Percentiles rank a stretch among this genome's conserved stretches.
Evolutionary conservation across 2,888 invertebrate species (phyloP).

Genomic region (Macrostomum cliftonense): DNA sequence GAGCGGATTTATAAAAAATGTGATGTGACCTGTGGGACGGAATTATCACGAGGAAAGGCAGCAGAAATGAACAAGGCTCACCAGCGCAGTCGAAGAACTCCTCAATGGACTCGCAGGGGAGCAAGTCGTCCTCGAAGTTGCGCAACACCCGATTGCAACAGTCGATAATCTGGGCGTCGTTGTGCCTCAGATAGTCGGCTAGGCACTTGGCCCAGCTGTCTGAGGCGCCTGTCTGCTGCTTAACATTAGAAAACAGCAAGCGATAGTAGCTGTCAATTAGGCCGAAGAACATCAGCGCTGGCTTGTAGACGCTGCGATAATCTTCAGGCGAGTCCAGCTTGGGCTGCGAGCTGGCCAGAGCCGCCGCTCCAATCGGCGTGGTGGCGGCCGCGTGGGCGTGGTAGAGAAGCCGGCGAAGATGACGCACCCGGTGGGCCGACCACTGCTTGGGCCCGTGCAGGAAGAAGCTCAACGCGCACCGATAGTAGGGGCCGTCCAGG

Average conservation of each 20-base stretch:
- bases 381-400: slow-evolving; percentile 56
- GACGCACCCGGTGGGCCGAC: slow-evolving; percentile 47
- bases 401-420: slow-evolving; percentile 56
- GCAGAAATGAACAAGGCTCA: slow-evolving; percentile 31
- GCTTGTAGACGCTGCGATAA: slow-evolving; percentile 63
- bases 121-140: slow-evolving; percentile 64
- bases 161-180: slow-evolving; percentile 72
- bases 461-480: slow-evolving; percentile 44
- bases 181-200: slow-evolving; percentile 77
- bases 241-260: slow-evolving; percentile 47
- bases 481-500: too few species aligned
- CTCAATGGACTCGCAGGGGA: slow-evolving; percentile 68
- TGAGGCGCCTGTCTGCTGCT: too few species aligned
- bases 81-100: slow-evolving; percentile 85
- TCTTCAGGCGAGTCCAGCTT: slow-evolving; percentile 20
- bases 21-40: too few species aligned
- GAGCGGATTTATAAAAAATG: too few species aligned
- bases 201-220: slow-evolving; percentile 58
- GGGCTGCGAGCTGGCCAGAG: slow-evolving; percentile 19
- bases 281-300: slow-evolving; percentile 63
- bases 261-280: slow-evolving; percentile 64
- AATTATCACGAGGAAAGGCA: too few species aligned
- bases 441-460: slow-evolving; percentile 43
- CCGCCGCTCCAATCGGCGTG: slow-evolving; percentile 45
- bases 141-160: slow-evolving; percentile 63